These are phyloP conservation scores for Crematogaster levior DNA, from an alignment of 2,888 invertebrate species.

Conservation along the genomic window DNA sequence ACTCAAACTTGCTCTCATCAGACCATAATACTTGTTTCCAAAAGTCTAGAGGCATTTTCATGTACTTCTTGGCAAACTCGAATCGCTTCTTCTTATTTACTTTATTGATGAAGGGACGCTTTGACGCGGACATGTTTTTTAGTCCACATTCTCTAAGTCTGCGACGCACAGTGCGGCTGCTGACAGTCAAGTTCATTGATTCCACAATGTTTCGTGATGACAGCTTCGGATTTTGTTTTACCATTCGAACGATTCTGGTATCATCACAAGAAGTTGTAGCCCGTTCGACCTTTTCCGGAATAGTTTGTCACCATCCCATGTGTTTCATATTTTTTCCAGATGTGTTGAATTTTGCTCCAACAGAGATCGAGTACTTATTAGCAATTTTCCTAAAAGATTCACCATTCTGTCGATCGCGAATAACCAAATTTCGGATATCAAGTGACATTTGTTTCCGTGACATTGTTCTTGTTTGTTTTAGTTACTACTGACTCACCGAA, in stretches of 20 bases:
- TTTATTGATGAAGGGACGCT: conserved; percentile 12
- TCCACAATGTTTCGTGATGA: too few relatives aligned
- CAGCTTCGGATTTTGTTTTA: background rate
- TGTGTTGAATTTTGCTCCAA: background rate
- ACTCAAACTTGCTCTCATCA: background rate
- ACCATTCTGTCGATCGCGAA: background rate
- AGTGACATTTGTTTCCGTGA: too few relatives aligned
- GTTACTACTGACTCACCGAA: too few relatives aligned
- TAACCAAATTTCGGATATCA: background rate
- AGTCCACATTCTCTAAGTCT: conserved; percentile 7
- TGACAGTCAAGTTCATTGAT: background rate
- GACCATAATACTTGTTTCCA: conserved; percentile 4
- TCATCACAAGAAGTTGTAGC: background rate
- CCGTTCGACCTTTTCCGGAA: background rate
- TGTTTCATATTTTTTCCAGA: background rate
- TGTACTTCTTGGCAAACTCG: conserved; percentile 6
- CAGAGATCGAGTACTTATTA: conserved; percentile 2
- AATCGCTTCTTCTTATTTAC: conserved; percentile 6
- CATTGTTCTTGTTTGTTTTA: too few relatives aligned
- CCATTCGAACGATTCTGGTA: background rate
- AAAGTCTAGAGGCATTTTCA: background rate
- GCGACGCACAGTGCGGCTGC: conserved; percentile 8
- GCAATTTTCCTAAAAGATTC: background rate
- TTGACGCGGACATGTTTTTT: background rate
- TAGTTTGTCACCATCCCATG: background rate